phyloP scores from a whole-genome alignment of 2,888 invertebrate species.

The Pycnomerus fuliginosus region DNA sequence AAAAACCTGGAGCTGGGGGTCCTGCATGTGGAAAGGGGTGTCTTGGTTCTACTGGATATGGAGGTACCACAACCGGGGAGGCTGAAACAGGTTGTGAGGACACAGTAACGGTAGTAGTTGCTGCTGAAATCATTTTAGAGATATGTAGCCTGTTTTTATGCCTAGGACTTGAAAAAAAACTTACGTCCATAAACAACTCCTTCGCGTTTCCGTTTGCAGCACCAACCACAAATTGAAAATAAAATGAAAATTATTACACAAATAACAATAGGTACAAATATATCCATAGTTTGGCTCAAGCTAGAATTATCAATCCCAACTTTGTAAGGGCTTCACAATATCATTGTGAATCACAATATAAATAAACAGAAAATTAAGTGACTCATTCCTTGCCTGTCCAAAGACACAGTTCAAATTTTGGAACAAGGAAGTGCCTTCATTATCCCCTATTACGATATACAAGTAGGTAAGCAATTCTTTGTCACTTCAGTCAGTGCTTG shows the following conservation, averaged over 20 bases:
- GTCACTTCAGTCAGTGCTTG: no score
- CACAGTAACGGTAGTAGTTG: constrained; percentile 23
- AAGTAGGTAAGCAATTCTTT: no score
- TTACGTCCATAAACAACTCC: constrained; percentile 41
- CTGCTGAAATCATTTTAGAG: constrained; percentile 11
- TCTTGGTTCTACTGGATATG: constrained; percentile 28
- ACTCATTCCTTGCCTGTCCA: no score
- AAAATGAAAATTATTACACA: constrained; percentile 38
- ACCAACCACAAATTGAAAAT: constrained; percentile 41
- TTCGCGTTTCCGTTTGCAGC: constrained; percentile 40
- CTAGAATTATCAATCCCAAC: no score
- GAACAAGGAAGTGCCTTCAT: no score
- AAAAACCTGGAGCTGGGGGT: constrained; percentile 20
- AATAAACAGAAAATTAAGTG: no score
- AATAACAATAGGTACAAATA: constrained; percentile 34
- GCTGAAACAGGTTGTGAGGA: constrained; percentile 23
- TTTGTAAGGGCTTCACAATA: no score
- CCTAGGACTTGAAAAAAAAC: constrained; percentile 20
- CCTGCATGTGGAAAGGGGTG: constrained; percentile 25
- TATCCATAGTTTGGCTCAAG: constrained; percentile 31
- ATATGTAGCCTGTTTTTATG: no score
- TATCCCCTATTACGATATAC: no score
- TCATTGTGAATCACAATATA: no score
- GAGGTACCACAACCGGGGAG: constrained; percentile 26
- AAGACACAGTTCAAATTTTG: no score